Evolutionary conservation across 2,888 invertebrate genomes (phyloP).

Genomic region (Scaptomyza polygonia): DNA sequence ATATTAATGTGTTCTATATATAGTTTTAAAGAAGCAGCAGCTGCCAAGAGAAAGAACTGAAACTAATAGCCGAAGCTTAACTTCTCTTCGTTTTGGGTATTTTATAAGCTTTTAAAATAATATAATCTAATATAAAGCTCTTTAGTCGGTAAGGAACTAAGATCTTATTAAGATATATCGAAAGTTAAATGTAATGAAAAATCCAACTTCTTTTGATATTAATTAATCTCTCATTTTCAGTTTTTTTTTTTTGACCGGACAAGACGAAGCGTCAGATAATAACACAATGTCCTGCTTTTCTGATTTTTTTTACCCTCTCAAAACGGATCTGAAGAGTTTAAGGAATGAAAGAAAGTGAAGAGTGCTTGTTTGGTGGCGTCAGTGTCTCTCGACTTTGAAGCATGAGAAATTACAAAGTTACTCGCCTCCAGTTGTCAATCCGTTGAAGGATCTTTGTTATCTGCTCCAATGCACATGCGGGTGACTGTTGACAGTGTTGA

Average conservation of each 20-base stretch:
- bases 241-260: background rate
- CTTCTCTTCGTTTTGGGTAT: constrained; percentile 18
- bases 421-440: constrained; percentile 79
- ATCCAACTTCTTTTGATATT: background rate
- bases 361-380: constrained; percentile 56
- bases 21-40: background rate
- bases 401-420: constrained; percentile 74
- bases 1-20: constrained; percentile 8
- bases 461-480: constrained; percentile 81
- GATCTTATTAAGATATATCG: too few relatives aligned
- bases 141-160: too few relatives aligned
- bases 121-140: too few relatives aligned
- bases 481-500: constrained; percentile 46
- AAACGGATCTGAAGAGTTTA: constrained; percentile 30
- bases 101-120: background rate
- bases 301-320: background rate
- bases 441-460: constrained; percentile 82
- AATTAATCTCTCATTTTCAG: constrained; percentile 2
- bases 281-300: background rate
- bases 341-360: constrained; percentile 40
- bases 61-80: constrained; percentile 19
- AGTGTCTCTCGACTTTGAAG: constrained; percentile 57
- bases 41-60: background rate
- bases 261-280: constrained; percentile 1
- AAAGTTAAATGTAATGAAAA: background rate